These are phyloP conservation scores for Paraplagusia blochii DNA, from an alignment of 2,113 vertebrate genomes.

Conservation along the genomic window DNA sequence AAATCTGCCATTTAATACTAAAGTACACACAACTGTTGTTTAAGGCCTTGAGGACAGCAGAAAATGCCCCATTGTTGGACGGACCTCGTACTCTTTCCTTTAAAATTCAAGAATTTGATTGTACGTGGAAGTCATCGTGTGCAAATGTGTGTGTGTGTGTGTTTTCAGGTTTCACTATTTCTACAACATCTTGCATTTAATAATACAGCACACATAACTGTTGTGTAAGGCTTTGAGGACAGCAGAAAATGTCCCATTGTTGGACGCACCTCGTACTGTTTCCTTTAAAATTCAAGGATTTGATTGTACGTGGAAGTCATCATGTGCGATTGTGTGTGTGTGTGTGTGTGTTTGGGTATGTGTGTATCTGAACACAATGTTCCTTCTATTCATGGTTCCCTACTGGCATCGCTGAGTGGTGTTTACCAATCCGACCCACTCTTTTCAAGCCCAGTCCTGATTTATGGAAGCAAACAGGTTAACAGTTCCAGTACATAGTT, in stretches of 20 bases:
- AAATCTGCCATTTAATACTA: too few relatives aligned
- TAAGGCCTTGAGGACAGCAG: not conserved
- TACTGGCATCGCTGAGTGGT: constrained; percentile 66
- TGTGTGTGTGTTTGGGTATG: constrained; percentile 19
- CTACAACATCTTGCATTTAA: too few relatives aligned
- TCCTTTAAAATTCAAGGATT: constrained; percentile 32
- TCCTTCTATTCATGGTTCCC: constrained; percentile 76
- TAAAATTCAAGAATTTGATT: constrained; percentile 39
- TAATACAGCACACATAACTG: too few relatives aligned
- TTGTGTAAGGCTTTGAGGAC: not conserved
- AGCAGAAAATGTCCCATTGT: not conserved
- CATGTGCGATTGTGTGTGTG: constrained; percentile 15
- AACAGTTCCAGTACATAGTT: not conserved
- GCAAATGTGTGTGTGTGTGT: constrained; percentile 20
- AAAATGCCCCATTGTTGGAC: not conserved
- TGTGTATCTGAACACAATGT: constrained; percentile 76
- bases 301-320: constrained; percentile 43
- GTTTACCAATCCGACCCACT: constrained; percentile 64
- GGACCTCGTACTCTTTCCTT: constrained; percentile 32
- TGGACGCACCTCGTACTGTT: constrained; percentile 27
- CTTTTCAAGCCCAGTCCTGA: constrained; percentile 40
- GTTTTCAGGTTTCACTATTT: not conserved
- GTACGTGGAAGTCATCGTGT: constrained; percentile 34
- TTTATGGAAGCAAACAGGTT: constrained; percentile 15
- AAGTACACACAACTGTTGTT: too few relatives aligned